Conservation (phyloP, 2,113 vertebrate genomes). For the Prunella fulvescens region DNA sequence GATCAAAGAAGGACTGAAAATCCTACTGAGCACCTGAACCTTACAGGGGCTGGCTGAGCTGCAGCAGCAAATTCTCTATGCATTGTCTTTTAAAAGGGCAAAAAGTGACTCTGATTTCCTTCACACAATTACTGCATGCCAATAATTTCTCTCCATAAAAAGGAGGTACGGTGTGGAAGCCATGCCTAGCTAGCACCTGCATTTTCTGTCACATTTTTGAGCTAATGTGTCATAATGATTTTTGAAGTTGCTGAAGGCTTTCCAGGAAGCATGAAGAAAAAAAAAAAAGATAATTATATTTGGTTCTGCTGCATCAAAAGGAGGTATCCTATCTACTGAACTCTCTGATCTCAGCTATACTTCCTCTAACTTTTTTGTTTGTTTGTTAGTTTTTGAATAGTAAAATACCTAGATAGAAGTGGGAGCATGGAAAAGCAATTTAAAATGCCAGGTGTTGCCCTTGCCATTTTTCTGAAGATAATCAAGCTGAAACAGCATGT, state of each 20-base stretch:
- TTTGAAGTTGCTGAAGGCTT: not conserved
- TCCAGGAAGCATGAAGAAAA: not conserved
- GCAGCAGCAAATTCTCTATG: not conserved
- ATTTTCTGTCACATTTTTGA: not conserved
- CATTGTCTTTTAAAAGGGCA: not conserved
- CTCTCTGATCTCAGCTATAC: not conserved
- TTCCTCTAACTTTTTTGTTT: not conserved
- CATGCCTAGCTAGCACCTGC: not conserved
- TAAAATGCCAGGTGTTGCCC: not conserved
- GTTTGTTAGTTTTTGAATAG: not conserved
- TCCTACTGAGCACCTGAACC: not conserved
- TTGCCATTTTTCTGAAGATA: not conserved
- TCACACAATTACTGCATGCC: not conserved
- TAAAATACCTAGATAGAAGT: not conserved
- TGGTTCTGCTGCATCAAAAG: not conserved
- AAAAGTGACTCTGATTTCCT: not conserved
- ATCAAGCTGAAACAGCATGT: not conserved
- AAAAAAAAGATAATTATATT: not conserved
- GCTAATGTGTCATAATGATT: not conserved
- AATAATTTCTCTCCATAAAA: not conserved
- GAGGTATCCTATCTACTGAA: not conserved
- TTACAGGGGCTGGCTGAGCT: not conserved
- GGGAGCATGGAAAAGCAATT: not conserved
- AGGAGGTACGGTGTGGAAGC: not conserved
- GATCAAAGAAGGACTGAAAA: not conserved